Evolutionary conservation across 2,888 invertebrate genomes (phyloP), one percentile per base, ranked within the genome.

Genomic region (Callosobruchus maculatus): DNA sequence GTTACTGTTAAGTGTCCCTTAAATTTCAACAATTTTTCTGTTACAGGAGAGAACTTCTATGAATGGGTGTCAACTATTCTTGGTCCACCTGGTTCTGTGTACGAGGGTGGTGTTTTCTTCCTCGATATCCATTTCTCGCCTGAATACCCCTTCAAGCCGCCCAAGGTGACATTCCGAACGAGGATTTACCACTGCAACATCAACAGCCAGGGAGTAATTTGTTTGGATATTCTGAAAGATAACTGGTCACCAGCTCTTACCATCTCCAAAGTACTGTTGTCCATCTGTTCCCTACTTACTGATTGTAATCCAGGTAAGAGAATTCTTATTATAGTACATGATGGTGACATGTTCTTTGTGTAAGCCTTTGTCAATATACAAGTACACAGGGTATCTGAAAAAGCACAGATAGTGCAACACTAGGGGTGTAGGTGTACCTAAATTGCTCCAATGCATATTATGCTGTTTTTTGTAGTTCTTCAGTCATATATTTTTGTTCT

Each of bases 141-240:
- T 78, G 97, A 98, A 87, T 99, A 99, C 89, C 98, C 98, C 7
- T 98, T 98, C 86, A 97, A 97, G 88, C 98, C 98, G 81, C 99
- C 99, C 80, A 98, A 98, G 93, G 88, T 88, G 67, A 88, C 88
- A 73, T 88, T 88, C 80, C 83, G 88, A 71, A 99, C 99, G 78
- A 93, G 98, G 85, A 99, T 99, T 88, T 99, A 99, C 88, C 99
- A 99, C 88, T 98, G 98, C 91, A 99, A 99, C 90, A 98, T 99
- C 87, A 98, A 98, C 91, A 97, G 97, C 87, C 97, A 98, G 89
- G 99, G 99, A 76, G 97, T 97, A 76, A 98, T 99, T 87, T 99
- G 98, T 88, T 91, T 99, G 89, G 98, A 98, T 88, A 98, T 98
- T 84, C 91, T 98, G 81, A 98, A 98, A 89, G 98, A 98, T 88